A percentile compares a stretch with the other conserved stretches of the same genome.
Evolutionary conservation across 1,140 invertebrate genomes (phyloP).

Genomic region (Hyles euphorbiae): DNA sequence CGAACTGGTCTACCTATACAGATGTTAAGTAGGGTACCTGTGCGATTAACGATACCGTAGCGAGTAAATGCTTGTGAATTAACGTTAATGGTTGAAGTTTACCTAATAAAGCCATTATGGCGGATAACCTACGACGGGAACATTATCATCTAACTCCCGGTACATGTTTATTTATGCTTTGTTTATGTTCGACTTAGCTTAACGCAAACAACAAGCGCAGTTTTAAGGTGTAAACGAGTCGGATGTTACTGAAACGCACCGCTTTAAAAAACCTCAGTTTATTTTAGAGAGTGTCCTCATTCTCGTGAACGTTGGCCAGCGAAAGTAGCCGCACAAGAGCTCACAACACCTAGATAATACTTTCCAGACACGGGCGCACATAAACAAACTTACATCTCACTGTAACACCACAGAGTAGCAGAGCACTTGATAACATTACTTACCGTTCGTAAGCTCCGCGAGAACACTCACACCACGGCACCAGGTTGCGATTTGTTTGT

Average conservation of each 20-base stretch:
- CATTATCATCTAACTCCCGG: too few species aligned
- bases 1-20: too few species aligned
- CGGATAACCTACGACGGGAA: too few species aligned
- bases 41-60: too few species aligned
- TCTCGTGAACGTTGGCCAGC: conserved; percentile 40
- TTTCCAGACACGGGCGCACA: conserved; percentile 24
- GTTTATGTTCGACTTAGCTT: conserved; percentile 21
- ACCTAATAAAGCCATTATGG: too few species aligned
- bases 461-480: conserved; percentile 28
- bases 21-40: too few species aligned
- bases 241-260: conserved; percentile 32
- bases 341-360: conserved; percentile 33
- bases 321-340: conserved; percentile 49
- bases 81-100: too few species aligned
- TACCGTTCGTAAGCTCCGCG: conserved; percentile 42
- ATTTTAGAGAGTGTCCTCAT: conserved; percentile 63
- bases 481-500: conserved; percentile 39
- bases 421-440: conserved; percentile 27
- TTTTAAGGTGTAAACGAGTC: conserved; percentile 24
- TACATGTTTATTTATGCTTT: conserved; percentile 3
- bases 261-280: conserved; percentile 53
- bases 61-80: too few species aligned
- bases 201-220: conserved; percentile 41
- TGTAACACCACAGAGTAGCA: conserved; percentile 19
- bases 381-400: conserved; percentile 31